These are phyloP conservation scores for Chironomus riparius DNA, from an alignment of 2,888 invertebrate genomes.

Conservation along the genomic window DNA sequence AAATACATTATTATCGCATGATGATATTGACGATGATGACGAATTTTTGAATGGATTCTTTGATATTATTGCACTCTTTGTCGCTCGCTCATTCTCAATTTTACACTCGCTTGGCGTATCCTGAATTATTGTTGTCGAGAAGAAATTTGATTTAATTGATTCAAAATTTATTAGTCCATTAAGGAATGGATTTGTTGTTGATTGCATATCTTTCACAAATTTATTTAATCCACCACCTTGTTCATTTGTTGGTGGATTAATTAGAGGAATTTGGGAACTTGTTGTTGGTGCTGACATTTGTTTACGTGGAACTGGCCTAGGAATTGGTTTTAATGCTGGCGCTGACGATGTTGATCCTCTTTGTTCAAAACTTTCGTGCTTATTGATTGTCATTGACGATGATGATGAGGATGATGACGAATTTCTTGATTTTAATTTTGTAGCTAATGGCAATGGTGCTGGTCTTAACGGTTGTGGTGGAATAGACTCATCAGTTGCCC, in stretches of 20 bases:
- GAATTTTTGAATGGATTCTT: slow-evolving; percentile 26
- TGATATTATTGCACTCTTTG: slow-evolving; percentile 5
- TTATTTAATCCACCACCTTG: slow-evolving; percentile 27
- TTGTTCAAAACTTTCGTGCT: slow-evolving; percentile 12
- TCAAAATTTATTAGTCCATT: slow-evolving; percentile 29
- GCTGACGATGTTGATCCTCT: neutral
- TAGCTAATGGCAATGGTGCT: slow-evolving; percentile 44
- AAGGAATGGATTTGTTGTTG: slow-evolving; percentile 32
- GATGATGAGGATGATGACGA: neutral
- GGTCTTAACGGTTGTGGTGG: slow-evolving; percentile 59
- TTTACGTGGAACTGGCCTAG: slow-evolving; percentile 37
- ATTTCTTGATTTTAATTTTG: neutral
- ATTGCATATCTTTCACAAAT: slow-evolving; percentile 28
- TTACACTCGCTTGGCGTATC: slow-evolving; percentile 2
- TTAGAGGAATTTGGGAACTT: slow-evolving; percentile 27
- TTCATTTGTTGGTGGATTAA: slow-evolving; percentile 29
- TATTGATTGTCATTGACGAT: neutral
- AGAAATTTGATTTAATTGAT: slow-evolving; percentile 19
- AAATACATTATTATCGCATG: slow-evolving; percentile 29
- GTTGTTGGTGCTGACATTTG: slow-evolving; percentile 31
- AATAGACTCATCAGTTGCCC: slow-evolving; percentile 42
- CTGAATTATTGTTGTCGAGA: slow-evolving; percentile 8
- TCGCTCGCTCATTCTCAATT: slow-evolving; percentile 5
- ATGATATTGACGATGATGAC: neutral
- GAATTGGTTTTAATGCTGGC: slow-evolving; percentile 18